These are phyloP conservation scores for Thumatha senex DNA, from an alignment of 2,888 invertebrate genomes.

Conservation along the genomic window DNA sequence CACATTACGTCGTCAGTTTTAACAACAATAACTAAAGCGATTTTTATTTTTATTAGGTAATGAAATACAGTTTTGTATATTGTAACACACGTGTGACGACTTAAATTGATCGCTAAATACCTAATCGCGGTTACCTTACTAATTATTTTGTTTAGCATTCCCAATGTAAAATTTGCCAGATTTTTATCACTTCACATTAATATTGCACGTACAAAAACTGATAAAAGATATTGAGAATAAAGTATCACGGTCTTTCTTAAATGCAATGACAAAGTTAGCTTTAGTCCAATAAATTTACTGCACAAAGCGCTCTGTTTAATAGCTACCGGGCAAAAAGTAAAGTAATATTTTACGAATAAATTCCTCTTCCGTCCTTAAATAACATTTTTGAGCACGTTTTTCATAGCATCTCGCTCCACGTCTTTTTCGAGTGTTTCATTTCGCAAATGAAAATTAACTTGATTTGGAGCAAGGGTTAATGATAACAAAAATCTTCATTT, in stretches of 20 bases:
- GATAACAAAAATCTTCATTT: not conserved
- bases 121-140: no score
- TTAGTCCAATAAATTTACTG: not conserved
- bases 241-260: not conserved
- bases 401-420: slow-evolving; percentile 1
- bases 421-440: slow-evolving; percentile 8
- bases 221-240: no score
- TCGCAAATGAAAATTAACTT: slow-evolving; percentile 6
- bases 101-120: no score
- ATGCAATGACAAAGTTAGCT: not conserved
- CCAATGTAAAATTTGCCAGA: no score
- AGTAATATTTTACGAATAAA: slow-evolving; percentile 12
- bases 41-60: no score
- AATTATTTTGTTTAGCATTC: no score
- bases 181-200: no score
- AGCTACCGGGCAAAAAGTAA: slow-evolving; percentile 2
- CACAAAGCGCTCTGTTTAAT: slow-evolving; percentile 1
- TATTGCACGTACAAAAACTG: no score
- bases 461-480: not conserved
- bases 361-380: slow-evolving; percentile 5
- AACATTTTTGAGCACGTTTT: slow-evolving; percentile 10
- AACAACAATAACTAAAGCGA: no score
- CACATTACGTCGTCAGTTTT: no score
- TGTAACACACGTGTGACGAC: no score
- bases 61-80: no score